Evolutionary conservation across 1,140 invertebrate species (phyloP), one percentile per base, ranked within the genome.

Genomic region (Adelges cooleyi): DNA sequence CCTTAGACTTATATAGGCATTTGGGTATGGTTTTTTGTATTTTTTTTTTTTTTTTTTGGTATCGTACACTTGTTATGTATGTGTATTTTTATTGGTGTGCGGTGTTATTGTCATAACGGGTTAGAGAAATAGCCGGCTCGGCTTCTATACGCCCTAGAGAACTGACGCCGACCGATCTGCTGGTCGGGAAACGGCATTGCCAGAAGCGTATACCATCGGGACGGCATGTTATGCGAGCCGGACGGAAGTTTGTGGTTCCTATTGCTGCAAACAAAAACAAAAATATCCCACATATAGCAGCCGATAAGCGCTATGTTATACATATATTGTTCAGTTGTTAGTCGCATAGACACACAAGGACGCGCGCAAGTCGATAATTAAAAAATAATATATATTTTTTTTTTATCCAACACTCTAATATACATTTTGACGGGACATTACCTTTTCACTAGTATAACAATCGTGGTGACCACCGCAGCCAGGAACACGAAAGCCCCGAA

Each of bases 401-500:
- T n/a, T n/a, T n/a, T n/a, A n/a, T n/a, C n/a, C n/a, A n/a, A n/a
- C n/a, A n/a, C n/a, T n/a, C n/a, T n/a, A n/a, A n/a, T n/a, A n/a
- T n/a, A n/a, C n/a, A n/a, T n/a, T n/a, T n/a, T 33, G 11, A 33
- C 11, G 29, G 11, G 11, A 66, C 72, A 79, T 85, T 79, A 95
- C 92, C 91, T 92, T 79, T 88, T 80, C 65, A 93, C 84, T 65
- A 95, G 77, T 51, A 94, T 89, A 54, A 94, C 85, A 51, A 93
- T 86, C 5, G 90, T 90, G 1, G 89, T 92, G 65, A 93, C 85
- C 65, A 94, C 84, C 15, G 90, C 90, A 23, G 90, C 87, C 18
- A 95, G 79, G 71, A 95, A 89, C 0, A 94, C 88, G 69, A 95
- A 88, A 6, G 86, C 89, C 54, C 89, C 90, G 73, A 94, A 93